Conservation (phyloP, 2,113 vertebrate genomes). For the Girardinichthys multiradiatus region DNA sequence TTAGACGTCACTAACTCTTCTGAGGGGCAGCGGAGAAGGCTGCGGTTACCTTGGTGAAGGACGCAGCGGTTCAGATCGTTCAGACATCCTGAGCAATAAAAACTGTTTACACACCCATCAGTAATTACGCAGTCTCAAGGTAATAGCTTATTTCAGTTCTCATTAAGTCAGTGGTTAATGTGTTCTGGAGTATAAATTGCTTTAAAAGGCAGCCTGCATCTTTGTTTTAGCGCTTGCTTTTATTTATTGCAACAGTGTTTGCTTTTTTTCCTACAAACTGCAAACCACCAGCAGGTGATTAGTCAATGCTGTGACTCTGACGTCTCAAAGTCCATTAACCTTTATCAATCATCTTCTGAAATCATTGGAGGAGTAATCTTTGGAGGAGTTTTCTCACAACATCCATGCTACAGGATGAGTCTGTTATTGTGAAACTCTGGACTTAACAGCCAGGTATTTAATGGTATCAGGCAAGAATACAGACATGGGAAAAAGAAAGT, state of each 20-base stretch:
- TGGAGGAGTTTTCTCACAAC: background rate
- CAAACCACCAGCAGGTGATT: background rate
- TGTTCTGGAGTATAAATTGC: background rate
- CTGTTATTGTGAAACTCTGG: slow-evolving; percentile 24
- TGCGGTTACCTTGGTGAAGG: slow-evolving; percentile 68
- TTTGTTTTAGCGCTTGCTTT: background rate
- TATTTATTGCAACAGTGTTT: background rate
- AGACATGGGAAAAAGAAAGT: background rate
- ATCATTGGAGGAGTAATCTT: slow-evolving; percentile 17
- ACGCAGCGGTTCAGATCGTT: slow-evolving; percentile 23
- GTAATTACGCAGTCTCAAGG: slow-evolving; percentile 32
- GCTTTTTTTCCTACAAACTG: background rate
- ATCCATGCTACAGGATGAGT: background rate
- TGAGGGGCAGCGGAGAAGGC: slow-evolving; percentile 12
- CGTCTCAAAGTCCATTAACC: slow-evolving; percentile 15
- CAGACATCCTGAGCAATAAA: slow-evolving; percentile 75
- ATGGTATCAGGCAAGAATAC: slow-evolving; percentile 7
- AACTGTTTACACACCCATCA: slow-evolving; percentile 41
- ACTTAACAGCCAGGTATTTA: slow-evolving; percentile 37
- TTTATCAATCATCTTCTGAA: background rate
- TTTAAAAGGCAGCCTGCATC: background rate
- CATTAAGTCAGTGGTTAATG: slow-evolving; percentile 16
- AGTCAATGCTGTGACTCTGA: background rate
- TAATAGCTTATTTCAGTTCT: slow-evolving; percentile 55
- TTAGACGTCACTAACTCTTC: slow-evolving; percentile 40